These are phyloP conservation scores for Neosilurus hyrtlii DNA, from an alignment of 2,797 vertebrate species.

Conservation along the genomic window DNA sequence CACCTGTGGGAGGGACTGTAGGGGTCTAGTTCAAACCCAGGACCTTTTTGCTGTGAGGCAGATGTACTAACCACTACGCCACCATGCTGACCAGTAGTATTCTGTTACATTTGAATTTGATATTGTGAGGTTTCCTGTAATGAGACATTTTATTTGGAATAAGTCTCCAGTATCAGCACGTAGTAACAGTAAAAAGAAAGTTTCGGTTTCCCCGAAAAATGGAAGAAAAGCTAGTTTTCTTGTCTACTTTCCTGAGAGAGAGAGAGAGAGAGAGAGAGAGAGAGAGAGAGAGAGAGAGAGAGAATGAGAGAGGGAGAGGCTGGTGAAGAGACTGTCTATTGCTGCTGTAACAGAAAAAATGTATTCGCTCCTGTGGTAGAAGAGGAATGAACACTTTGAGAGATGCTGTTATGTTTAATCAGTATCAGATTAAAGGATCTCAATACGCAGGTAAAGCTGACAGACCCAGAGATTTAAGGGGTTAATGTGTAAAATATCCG, in stretches of 20 bases:
- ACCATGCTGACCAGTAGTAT: too few relatives aligned
- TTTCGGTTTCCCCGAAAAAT: background rate
- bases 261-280: background rate
- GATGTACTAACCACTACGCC: too few relatives aligned
- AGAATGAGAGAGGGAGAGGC: background rate
- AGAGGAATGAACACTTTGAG: background rate
- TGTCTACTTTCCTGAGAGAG: background rate
- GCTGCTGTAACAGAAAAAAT: background rate
- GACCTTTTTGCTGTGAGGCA: too few relatives aligned
- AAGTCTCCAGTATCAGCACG: background rate
- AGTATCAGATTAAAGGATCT: background rate
- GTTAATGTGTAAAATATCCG: background rate
- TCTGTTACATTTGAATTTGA: too few relatives aligned
- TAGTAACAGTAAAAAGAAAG: background rate
- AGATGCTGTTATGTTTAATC: background rate
- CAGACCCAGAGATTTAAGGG: background rate
- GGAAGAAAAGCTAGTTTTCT: too few relatives aligned
- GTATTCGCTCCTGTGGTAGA: too few relatives aligned
- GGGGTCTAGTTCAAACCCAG: too few relatives aligned
- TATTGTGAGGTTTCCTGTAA: background rate
- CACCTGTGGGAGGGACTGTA: too few relatives aligned
- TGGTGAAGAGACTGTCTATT: background rate
- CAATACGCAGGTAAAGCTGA: background rate
- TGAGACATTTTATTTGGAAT: background rate
- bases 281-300: background rate